A percentile compares a stretch with the other conserved stretches of the same genome.
phyloP scores from a whole-genome alignment of 2,888 invertebrate genomes.

The Eulithis testata region DNA sequence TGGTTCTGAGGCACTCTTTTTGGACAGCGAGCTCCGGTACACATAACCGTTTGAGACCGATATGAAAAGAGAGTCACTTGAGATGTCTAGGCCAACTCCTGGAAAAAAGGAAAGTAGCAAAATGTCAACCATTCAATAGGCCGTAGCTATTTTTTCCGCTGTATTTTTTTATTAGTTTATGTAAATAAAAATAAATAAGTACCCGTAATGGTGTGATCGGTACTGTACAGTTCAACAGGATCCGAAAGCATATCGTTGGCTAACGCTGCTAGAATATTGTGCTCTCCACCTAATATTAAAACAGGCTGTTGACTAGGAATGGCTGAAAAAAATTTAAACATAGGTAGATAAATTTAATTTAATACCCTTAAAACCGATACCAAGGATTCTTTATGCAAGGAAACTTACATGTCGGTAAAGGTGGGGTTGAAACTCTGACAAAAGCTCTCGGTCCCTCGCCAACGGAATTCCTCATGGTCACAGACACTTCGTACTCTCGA shows the following conservation, averaged over 20 bases:
- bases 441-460: conserved; percentile 91
- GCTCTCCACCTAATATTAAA: conserved; percentile 88
- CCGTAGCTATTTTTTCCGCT: too few relatives aligned
- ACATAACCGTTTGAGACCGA: conserved; percentile 90
- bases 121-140: neutral
- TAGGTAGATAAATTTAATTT: conserved; percentile 4
- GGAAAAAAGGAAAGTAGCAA: conserved; percentile 45
- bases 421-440: conserved; percentile 87
- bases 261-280: conserved; percentile 87
- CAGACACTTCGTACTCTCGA: conserved; percentile 90
- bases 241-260: conserved; percentile 88
- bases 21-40: conserved; percentile 79
- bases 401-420: conserved; percentile 86
- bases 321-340: conserved; percentile 70
- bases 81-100: conserved; percentile 92
- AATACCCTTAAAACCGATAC: too few relatives aligned
- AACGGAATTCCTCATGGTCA: conserved; percentile 91
- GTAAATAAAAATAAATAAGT: conserved; percentile 25
- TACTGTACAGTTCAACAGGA: conserved; percentile 86
- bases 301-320: conserved; percentile 88
- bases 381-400: neutral
- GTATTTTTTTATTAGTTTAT: too few relatives aligned
- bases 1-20: conserved; percentile 68
- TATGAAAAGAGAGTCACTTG: conserved; percentile 89
- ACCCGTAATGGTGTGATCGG: conserved; percentile 79